Base-by-base conservation (phyloP, 2,113 vertebrate species). In the Halcyon senegalensis region DNA sequence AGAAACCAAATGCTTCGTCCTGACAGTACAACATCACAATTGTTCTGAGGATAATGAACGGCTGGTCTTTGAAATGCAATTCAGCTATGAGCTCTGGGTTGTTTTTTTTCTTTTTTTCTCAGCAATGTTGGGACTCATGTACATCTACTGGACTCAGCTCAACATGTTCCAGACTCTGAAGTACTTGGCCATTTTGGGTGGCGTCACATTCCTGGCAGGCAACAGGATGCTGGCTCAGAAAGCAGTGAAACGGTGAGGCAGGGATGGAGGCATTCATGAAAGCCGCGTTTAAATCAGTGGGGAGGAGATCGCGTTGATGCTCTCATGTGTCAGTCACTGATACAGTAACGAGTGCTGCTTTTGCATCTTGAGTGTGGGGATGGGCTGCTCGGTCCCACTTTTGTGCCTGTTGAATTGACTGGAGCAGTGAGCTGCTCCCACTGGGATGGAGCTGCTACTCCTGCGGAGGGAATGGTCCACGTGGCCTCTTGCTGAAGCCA, bases 111-210 rank as follows among this genome's bases (percentile, higher is more conserved):
- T 53, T 70, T 75, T 13, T 14, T 31, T 95, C 95, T 33, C 96
- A 99, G 99, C 99, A 25, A 98, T 99, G 98, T 96, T 99, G 96
- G 99, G 99, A 53, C 98, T 99, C 82, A 99, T 99, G 99, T 99
- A 99, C 37, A 97, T 99, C 80, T 99, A 99, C 97, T 99, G 99
- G 99, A 99, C 99, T 94, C 99, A 99, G 64, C 98, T 99, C 88
- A 98, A 99, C 98, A 99, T 99, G 99, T 99, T 99, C 98, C 99
- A 99, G 98, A 99, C 99, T 25, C 98, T 99, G 91, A 99, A 99
- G 97, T 99, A 99, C 97, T 98, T 99, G 98, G 99, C 99, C 73
- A 98, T 99, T 96, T 97, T 99, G 53, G 99, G 99, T 48, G 98
- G 98, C 10, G 83, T 99, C 87, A 99, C 99, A 4, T 99, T 99